Conservation (phyloP, 2,888 invertebrate species). For the Lasioglossum villosulum region DNA sequence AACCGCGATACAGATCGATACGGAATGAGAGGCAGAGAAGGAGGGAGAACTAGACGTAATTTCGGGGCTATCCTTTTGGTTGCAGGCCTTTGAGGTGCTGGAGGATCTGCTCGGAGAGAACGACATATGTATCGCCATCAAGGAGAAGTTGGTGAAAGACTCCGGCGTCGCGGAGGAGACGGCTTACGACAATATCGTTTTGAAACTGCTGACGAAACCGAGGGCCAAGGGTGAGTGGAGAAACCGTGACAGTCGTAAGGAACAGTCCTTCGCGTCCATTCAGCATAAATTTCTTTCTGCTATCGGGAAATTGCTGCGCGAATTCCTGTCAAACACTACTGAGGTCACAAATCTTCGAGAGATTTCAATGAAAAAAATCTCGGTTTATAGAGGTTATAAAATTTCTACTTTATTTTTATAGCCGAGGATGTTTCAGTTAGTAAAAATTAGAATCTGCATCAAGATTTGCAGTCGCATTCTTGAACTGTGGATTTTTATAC, state of each 20-base stretch:
- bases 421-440: background rate
- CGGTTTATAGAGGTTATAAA: background rate
- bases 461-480: background rate
- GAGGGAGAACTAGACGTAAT: background rate
- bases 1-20: background rate
- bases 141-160: constrained; percentile 97
- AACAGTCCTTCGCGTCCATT: background rate
- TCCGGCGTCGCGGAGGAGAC: constrained; percentile 96
- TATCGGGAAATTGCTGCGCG: background rate
- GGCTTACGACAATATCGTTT: constrained; percentile 95
- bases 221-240: constrained; percentile 92
- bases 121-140: constrained; percentile 96
- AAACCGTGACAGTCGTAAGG: background rate
- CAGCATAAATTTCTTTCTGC: background rate
- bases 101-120: constrained; percentile 93
- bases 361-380: background rate
- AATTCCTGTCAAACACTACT: background rate
- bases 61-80: constrained; percentile 56
- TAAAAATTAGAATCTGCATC: background rate
- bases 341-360: background rate
- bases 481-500: too few relatives aligned
- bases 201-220: constrained; percentile 93
- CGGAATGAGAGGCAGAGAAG: background rate
- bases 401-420: background rate
- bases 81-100: constrained; percentile 96